phyloP scores from a whole-genome alignment of 2,888 invertebrate species.

The Esperia sulphurella region DNA sequence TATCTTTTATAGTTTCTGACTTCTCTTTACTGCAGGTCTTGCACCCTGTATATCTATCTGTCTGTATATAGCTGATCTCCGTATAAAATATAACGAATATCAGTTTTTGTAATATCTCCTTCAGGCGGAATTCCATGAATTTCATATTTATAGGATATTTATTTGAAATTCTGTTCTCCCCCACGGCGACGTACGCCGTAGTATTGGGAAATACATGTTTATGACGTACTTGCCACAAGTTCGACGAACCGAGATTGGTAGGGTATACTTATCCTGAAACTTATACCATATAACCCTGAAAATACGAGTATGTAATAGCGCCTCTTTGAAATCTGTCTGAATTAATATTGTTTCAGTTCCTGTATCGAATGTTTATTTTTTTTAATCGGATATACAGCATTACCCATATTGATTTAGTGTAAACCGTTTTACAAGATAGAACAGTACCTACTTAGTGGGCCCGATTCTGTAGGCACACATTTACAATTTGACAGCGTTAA shows the following conservation, averaged over 20 bases:
- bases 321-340: no score
- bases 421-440: no score
- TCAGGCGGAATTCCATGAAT: conserved; percentile 1
- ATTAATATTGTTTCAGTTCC: no score
- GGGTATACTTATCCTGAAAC: background rate
- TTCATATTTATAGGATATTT: conserved; percentile 5
- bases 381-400: no score
- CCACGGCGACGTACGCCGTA: conserved; percentile 2
- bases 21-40: no score
- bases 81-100: background rate
- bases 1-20: no score
- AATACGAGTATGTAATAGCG: no score
- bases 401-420: no score
- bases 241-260: background rate
- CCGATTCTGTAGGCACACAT: no score
- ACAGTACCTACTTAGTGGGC: no score
- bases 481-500: no score
- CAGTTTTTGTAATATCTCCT: conserved; percentile 1
- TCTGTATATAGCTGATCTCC: background rate
- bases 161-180: conserved; percentile 6
- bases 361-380: background rate
- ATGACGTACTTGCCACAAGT: conserved; percentile 2
- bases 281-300: background rate
- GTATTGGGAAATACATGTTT: conserved; percentile 1
- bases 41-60: no score